Conservation (phyloP, 2,888 invertebrate species). For the Epinotia nisella region DNA sequence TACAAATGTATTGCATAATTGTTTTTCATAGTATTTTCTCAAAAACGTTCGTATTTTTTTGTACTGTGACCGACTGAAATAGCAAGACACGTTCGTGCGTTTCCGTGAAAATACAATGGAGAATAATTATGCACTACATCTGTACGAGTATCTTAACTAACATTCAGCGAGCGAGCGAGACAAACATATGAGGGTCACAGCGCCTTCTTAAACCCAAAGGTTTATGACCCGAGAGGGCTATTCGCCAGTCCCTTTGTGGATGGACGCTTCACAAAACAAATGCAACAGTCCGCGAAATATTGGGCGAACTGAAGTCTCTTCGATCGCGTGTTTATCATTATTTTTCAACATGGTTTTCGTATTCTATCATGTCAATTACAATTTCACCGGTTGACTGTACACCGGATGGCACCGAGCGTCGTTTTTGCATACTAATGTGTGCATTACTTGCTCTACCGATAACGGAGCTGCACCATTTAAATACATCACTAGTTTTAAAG, state of each 20-base stretch:
- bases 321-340: background rate
- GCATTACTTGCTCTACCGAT: slow-evolving; percentile 29
- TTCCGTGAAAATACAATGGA: no score
- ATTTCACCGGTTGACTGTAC: slow-evolving; percentile 25
- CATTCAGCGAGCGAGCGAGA: no score
- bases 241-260: background rate
- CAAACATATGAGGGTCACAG: no score
- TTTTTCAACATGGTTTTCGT: slow-evolving; percentile 6
- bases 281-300: background rate
- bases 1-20: no score
- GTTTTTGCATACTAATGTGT: slow-evolving; percentile 36
- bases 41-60: no score
- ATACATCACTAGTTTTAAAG: slow-evolving; percentile 26
- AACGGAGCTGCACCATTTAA: slow-evolving; percentile 25
- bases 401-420: slow-evolving; percentile 25
- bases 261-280: background rate
- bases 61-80: no score
- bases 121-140: no score
- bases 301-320: background rate
- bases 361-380: slow-evolving; percentile 11
- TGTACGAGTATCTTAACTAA: no score
- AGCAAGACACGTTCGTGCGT: no score
- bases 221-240: background rate
- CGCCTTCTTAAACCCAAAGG: no score
- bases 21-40: no score